Base-by-base conservation (phyloP, 2,888 invertebrate species). In the Drosophila phalerata region DNA sequence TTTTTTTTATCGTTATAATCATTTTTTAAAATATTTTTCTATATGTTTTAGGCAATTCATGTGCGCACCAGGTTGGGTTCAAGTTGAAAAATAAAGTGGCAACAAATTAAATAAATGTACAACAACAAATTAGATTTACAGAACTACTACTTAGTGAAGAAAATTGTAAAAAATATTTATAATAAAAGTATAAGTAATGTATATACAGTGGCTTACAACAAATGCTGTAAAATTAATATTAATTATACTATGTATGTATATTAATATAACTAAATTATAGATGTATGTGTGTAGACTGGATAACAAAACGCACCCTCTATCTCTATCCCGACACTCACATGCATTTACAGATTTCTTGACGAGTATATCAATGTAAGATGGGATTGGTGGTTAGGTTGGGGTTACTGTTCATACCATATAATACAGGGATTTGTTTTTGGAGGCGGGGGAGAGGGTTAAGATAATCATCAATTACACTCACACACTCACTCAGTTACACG, bases 121-220 rank as follows among this genome's bases (percentile, higher is more conserved):
- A 79, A 79, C 79, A 75, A 81, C 69, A 78, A 68, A 66, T 68
- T 57, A 77, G 74, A 52, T 48, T 48, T 60, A 77, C 56, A 75
- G 62, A 73, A 48, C 73, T 81, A 51, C 78, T 81, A 78, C 82
- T 77, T 81, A 73, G 74, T 65, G 48, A 63, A 64, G 53, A 71
- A 61, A 42, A 47, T 38, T 57, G 51, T 53, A 68, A 63, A 60
- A 64, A 43, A 53, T 58, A 64, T 53, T 40, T 25, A 38, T 48
- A 25, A 52, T 49, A 60, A 30, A 38, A 45, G 37, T 68, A 42
- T 58, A 49, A 48, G 42, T 37, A 63, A 34, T 37, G 19, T 48
- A 70, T 77, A n/a, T 71, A 67, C 61, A 76, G 52, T 49, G 67
- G 52, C 61, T 73, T 73, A 78, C 56, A 58, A 60, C 52, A 81